phyloP scores from a whole-genome alignment of 2,888 invertebrate genomes.

The Carpatolechia fugitivella region DNA sequence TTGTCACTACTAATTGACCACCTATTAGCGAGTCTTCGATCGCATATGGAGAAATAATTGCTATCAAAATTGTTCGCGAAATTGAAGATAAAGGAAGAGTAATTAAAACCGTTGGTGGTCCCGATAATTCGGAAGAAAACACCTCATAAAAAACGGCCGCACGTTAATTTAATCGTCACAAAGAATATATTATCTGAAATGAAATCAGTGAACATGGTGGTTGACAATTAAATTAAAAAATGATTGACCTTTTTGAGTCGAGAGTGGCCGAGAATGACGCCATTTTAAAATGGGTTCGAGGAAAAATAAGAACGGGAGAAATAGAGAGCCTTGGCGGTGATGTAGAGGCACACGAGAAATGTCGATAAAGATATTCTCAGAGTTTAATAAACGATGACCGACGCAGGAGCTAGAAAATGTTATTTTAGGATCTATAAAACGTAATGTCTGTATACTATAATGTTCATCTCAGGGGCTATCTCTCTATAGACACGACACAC shows the following conservation, averaged over 20 bases:
- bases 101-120: conserved; percentile 9
- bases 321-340: background rate
- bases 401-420: too few species aligned
- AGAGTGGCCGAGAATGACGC: conserved; percentile 24
- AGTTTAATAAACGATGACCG: too few species aligned
- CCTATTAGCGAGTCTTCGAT: background rate
- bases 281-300: conserved; percentile 17
- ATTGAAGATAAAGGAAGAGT: background rate
- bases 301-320: background rate
- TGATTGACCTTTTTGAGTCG: conserved; percentile 55
- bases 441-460: background rate
- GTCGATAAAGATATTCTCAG: too few species aligned
- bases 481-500: too few species aligned
- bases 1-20: conserved; percentile 16
- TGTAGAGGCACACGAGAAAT: too few species aligned
- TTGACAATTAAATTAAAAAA: conserved; percentile 13
- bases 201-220: conserved; percentile 13
- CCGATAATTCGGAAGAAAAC: background rate
- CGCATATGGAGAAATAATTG: background rate
- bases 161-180: conserved; percentile 8
- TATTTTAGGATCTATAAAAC: too few species aligned
- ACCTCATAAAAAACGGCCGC: conserved; percentile 5
- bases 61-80: background rate
- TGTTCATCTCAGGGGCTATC: too few species aligned
- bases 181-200: conserved; percentile 16